Evolutionary conservation across 2,797 vertebrate genomes (phyloP), one percentile per base, ranked within the genome.

Genomic region (Esox lucius): DNA sequence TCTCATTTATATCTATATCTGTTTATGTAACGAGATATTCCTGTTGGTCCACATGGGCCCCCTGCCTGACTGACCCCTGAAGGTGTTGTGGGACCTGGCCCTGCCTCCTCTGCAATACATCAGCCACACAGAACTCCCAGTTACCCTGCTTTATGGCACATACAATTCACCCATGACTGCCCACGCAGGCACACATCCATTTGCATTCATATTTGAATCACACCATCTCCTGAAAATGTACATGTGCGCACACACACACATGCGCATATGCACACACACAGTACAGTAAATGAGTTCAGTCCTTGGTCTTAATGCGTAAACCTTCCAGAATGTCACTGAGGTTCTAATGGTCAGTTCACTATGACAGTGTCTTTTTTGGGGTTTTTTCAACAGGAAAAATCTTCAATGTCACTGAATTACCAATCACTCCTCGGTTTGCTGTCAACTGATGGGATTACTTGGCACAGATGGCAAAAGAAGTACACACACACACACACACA

Each of bases 51-150:
- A 22, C 56, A 61, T 24, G 56, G n/a, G 56, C 77, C 75, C 76
- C 72, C 65, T 69, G 51, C 39, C 68, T 80, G 75, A 66, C 17
- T 78, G 83, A 68, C 46, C 77, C 74, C 75, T 65, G 17, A 16
- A 31, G 26, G 68, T 74, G 75, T 83, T 8, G 31, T 74, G 78
- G 81, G 67, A 46, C 35, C 70, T 67, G 33, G 35, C 68, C 72
- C 82, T 22, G 22, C 56, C 24, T 24, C 22, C 22, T 13, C 11
- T 24, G 22, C 11, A 24, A 24, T 24, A 69, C 74, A 69, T 33
- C 51, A 35, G 59, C 2, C 70, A 64, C 56, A 42, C 11, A 24
- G 56, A 80, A 72, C 56, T 33, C 62, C 13, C 24, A 17, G 39
- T 42, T 26, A 66, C 62, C 22, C 19, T 0, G 46, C 61, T 75